Evolutionary conservation across 2,797 vertebrate species (phyloP).

Genomic region (Gastrophryne carolinensis): DNA sequence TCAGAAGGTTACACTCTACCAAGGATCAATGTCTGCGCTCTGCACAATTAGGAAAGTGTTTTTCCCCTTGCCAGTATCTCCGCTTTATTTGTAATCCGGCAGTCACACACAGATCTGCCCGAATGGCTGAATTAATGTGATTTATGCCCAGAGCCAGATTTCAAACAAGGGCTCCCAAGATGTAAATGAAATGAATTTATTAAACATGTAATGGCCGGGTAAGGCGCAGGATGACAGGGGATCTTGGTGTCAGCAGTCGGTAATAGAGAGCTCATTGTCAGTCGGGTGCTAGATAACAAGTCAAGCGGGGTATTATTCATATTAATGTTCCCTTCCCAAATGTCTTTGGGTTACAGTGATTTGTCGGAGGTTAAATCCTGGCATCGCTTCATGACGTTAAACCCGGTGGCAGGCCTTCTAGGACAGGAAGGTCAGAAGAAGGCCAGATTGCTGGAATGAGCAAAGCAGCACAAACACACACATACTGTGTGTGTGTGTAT

Average conservation of each 20-base stretch:
- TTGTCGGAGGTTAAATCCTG: conserved; percentile 50
- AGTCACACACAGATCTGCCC: conserved; percentile 30
- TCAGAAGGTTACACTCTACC: not conserved
- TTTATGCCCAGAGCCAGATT: conserved; percentile 65
- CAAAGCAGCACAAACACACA: not conserved
- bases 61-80: conserved; percentile 33
- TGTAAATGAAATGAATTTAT: conserved; percentile 72
- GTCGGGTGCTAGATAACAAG: conserved; percentile 66
- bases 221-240: conserved; percentile 67
- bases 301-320: conserved; percentile 74
- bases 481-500: no score
- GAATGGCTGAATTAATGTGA: conserved; percentile 63
- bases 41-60: conserved; percentile 28
- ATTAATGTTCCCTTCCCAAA: conserved; percentile 71
- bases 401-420: not conserved
- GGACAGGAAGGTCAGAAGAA: conserved; percentile 1
- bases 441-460: not conserved
- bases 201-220: conserved; percentile 70
- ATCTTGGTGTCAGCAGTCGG: conserved; percentile 72
- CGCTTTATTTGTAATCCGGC: conserved; percentile 24
- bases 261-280: conserved; percentile 69
- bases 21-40: not conserved
- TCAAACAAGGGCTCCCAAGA: conserved; percentile 66
- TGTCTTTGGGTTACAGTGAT: conserved; percentile 58
- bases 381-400: not conserved